These are phyloP conservation scores for Chamaedrilus cognettii DNA, from an alignment of 2,888 invertebrate genomes.

Conservation along the genomic window DNA sequence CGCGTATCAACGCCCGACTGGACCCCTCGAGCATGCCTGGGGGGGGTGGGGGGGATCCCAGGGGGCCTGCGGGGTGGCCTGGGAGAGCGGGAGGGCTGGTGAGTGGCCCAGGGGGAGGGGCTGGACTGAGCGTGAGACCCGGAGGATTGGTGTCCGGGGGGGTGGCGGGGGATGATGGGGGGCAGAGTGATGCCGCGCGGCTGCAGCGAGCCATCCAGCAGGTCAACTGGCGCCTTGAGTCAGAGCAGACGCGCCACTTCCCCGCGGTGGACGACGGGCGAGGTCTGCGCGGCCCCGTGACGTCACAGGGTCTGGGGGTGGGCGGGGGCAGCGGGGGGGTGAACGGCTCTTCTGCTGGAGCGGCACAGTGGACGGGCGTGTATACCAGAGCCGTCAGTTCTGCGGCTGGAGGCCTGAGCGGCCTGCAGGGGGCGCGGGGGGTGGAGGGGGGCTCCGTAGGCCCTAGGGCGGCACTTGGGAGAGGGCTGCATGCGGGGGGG, in stretches of 20 bases:
- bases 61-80: background rate
- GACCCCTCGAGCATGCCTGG: background rate
- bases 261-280: background rate
- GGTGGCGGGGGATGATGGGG: background rate
- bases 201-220: background rate
- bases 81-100: background rate
- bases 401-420: conserved; percentile 9
- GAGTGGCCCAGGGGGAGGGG: background rate
- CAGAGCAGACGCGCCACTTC: background rate
- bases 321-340: conserved; percentile 7
- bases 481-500: too few species aligned
- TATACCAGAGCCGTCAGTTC: background rate
- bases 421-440: too few species aligned
- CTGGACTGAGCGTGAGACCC: background rate
- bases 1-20: conserved; percentile 30
- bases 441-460: too few species aligned
- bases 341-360: background rate
- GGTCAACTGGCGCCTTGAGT: background rate
- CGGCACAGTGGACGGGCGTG: background rate
- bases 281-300: background rate
- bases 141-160: background rate
- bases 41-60: background rate
- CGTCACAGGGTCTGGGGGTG: conserved; percentile 7
- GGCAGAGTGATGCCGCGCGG: background rate
- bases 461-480: too few species aligned